A percentile compares a stretch with the other conserved stretches of the same genome.
Conservation (phyloP, 2,797 vertebrate species). For the Parauchenoglanis ngamensis region DNA sequence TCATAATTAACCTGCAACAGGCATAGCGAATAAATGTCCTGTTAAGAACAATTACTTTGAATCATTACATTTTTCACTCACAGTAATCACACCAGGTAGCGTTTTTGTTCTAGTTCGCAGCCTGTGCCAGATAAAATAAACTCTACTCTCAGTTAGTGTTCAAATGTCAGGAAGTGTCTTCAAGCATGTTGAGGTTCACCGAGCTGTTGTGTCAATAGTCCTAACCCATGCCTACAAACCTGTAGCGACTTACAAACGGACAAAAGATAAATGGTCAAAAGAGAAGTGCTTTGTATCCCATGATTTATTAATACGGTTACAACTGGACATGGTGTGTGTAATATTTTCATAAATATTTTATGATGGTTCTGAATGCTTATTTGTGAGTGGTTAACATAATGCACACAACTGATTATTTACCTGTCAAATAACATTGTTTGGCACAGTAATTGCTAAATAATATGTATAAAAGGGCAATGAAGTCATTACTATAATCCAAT, state of each 20-base stretch:
- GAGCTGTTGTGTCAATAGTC: not conserved
- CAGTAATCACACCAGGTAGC: not conserved
- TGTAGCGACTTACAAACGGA: not conserved
- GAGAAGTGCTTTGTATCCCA: not conserved
- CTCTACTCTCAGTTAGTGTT: not conserved
- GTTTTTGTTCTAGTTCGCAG: not conserved
- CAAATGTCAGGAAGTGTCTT: not conserved
- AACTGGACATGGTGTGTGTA: not conserved
- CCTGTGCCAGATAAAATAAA: not conserved
- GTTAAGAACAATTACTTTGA: not conserved
- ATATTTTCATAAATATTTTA: conserved; percentile 6
- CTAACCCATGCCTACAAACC: not conserved
- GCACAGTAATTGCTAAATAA: not conserved
- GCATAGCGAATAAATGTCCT: not conserved
- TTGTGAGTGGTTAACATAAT: not conserved
- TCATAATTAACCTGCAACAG: not conserved
- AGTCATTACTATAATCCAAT: not conserved
- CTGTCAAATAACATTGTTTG: not conserved
- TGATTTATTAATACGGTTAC: conserved; percentile 10
- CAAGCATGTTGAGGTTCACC: not conserved
- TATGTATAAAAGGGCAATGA: not conserved
- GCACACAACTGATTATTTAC: not conserved
- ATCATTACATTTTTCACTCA: not conserved
- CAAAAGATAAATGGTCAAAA: not conserved
- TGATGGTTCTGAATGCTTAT: not conserved